Conservation (phyloP, 2,888 invertebrate genomes). For the Agonopterix arenella region DNA sequence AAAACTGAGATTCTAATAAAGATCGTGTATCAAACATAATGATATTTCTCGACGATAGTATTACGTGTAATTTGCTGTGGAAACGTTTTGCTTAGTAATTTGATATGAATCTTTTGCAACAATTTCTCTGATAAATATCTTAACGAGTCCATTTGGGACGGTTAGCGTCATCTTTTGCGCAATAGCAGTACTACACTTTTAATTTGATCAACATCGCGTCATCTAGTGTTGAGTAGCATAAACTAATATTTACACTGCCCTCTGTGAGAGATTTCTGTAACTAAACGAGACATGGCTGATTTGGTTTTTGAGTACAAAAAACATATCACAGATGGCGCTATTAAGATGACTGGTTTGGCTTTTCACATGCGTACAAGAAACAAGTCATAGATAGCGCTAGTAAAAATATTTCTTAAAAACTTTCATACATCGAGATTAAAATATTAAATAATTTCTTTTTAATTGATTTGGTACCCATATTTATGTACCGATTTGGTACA, state of each 20-base stretch:
- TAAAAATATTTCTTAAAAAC: too few species aligned
- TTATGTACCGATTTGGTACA: too few species aligned
- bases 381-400: too few species aligned
- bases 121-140: constrained; percentile 6
- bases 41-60: constrained; percentile 26
- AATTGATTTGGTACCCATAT: too few species aligned
- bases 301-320: neutral
- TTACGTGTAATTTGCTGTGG: constrained; percentile 17
- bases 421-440: too few species aligned
- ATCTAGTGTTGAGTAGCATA: constrained; percentile 1
- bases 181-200: constrained; percentile 4
- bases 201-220: neutral
- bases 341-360: neutral
- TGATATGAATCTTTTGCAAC: constrained; percentile 26
- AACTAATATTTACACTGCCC: neutral
- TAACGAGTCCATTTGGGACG: constrained; percentile 1
- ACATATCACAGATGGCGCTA: neutral
- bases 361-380: too few species aligned
- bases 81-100: constrained; percentile 29
- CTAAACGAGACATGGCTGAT: neutral
- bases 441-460: too few species aligned
- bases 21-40: constrained; percentile 44
- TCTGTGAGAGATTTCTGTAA: neutral
- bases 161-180: constrained; percentile 14
- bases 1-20: constrained; percentile 31